phyloP scores from a whole-genome alignment of 2,888 invertebrate species.

The Apamea anceps region DNA sequence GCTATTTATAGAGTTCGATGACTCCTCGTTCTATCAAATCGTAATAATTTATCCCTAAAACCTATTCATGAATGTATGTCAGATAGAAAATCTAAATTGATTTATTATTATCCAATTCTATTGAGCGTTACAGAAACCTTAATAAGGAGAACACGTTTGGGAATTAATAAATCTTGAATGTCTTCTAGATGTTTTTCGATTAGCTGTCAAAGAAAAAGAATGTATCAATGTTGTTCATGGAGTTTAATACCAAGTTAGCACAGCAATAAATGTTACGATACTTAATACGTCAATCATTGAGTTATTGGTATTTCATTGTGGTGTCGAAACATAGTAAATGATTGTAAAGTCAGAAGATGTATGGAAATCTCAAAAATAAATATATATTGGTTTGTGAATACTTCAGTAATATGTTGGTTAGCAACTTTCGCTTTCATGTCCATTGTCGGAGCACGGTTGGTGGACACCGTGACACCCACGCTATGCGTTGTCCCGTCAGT shows the following conservation, averaged over 20 bases:
- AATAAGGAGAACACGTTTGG: conserved; percentile 31
- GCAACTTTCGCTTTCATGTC: conserved; percentile 71
- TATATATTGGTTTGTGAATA: conserved; percentile 46
- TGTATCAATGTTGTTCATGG: conserved; percentile 19
- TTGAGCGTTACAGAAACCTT: conserved; percentile 49
- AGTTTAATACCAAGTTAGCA: conserved; percentile 17
- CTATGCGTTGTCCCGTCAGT: conserved; percentile 38
- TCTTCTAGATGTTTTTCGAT: conserved; percentile 18
- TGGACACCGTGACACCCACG: conserved; percentile 75
- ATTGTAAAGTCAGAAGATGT: conserved; percentile 30
- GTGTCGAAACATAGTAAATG: conserved; percentile 50
- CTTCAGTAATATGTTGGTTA: conserved; percentile 60
- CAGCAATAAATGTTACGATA: conserved; percentile 28
- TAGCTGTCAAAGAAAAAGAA: conserved; percentile 6
- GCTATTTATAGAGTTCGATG: conserved; percentile 82
- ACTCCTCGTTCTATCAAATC: conserved; percentile 75
- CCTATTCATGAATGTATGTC: conserved; percentile 59
- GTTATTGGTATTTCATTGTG: conserved; percentile 40
- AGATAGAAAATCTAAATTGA: conserved; percentile 63
- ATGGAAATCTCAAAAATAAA: conserved; percentile 40
- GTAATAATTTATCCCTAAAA: conserved; percentile 67
- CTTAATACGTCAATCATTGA: conserved; percentile 41
- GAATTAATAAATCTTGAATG: conserved; percentile 41
- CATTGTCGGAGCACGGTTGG: conserved; percentile 55
- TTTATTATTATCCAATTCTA: conserved; percentile 57